Conservation (phyloP, 92 coral and sea anemone species). For the Palythoa heliodiscus region DNA sequence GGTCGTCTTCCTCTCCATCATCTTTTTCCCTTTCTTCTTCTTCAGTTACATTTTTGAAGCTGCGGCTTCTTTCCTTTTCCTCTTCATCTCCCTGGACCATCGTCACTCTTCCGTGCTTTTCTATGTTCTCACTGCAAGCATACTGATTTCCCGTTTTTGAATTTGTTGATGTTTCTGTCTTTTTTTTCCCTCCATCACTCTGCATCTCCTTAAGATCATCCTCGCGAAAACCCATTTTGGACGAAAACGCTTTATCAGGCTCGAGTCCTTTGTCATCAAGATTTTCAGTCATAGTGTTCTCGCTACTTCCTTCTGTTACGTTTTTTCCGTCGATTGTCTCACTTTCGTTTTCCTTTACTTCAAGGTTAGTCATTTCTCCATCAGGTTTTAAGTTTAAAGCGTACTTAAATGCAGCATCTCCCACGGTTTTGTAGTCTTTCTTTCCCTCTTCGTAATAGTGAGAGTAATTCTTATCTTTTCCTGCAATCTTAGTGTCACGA, state of each 20-base stretch:
- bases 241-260: neutral
- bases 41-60: neutral
- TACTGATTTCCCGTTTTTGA: neutral
- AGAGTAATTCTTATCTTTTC: slow-evolving; percentile 17
- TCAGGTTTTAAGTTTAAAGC: slow-evolving; percentile 1
- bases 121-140: neutral
- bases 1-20: slow-evolving; percentile 9
- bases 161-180: neutral
- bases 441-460: slow-evolving; percentile 26
- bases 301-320: neutral
- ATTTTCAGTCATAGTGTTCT: neutral
- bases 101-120: neutral
- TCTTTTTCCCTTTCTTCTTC: neutral
- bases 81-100: neutral
- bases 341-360: neutral
- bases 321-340: neutral
- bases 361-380: too few species aligned
- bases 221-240: neutral
- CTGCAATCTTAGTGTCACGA: slow-evolving; percentile 4
- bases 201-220: neutral
- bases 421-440: slow-evolving; percentile 16
- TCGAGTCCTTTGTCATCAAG: neutral
- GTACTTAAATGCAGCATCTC: slow-evolving; percentile 26
- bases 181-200: neutral
- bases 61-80: neutral